These are phyloP conservation scores for Pantelozetes paolii DNA, from an alignment of 2,888 invertebrate species.

Conservation along the genomic window DNA sequence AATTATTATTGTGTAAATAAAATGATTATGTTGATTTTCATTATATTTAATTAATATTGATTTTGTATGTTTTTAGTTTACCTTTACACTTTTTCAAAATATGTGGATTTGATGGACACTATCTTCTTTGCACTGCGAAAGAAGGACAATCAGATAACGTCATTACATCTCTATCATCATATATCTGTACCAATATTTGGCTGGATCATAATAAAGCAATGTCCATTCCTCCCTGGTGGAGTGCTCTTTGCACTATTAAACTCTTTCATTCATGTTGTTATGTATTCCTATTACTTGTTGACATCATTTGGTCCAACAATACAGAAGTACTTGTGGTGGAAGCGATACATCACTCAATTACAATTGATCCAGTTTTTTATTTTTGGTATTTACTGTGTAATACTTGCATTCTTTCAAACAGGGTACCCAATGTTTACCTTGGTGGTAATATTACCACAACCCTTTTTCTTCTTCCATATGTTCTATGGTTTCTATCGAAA, in stretches of 20 bases:
- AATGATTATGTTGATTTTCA: too few relatives aligned
- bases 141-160: conserved; percentile 38
- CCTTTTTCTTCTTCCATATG: too few relatives aligned
- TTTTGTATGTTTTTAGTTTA: background rate
- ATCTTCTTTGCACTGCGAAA: conserved; percentile 40
- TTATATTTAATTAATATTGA: too few relatives aligned
- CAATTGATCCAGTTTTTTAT: conserved; percentile 38
- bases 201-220: conserved; percentile 18
- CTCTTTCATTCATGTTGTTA: conserved; percentile 37
- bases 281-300: conserved; percentile 40
- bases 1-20: too few relatives aligned
- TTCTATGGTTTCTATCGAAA: too few relatives aligned
- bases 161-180: conserved; percentile 41
- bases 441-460: too few relatives aligned
- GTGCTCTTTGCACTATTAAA: conserved; percentile 38
- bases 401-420: too few relatives aligned
- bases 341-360: conserved; percentile 39
- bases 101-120: conserved; percentile 40
- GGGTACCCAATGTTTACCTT: too few relatives aligned
- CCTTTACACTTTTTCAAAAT: conserved; percentile 32
- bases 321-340: conserved; percentile 41
- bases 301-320: conserved; percentile 28
- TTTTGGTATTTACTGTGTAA: conserved; percentile 34
- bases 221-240: conserved; percentile 37
- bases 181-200: conserved; percentile 40